These are phyloP conservation scores for Himantopus leucocephalus DNA, from an alignment of 2,113 vertebrate genomes.

Conservation along the genomic window DNA sequence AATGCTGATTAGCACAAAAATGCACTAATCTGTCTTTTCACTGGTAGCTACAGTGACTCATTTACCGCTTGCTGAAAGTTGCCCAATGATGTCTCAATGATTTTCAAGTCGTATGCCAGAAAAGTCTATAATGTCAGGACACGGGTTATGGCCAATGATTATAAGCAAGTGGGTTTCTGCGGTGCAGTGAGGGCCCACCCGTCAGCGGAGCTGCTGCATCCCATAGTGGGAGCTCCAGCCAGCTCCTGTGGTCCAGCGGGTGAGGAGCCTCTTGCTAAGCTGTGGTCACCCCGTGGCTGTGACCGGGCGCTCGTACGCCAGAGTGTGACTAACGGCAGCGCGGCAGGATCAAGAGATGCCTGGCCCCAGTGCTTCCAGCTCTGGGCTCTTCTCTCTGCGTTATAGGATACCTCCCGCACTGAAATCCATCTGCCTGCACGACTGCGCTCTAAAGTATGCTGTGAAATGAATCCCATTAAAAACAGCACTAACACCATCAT, in stretches of 20 bases:
- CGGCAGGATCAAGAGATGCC: not conserved
- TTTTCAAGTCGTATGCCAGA: constrained; percentile 17
- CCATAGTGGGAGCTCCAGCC: not conserved
- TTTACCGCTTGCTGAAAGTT: not conserved
- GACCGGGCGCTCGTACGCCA: fast-evolving
- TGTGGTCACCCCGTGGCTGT: fast-evolving
- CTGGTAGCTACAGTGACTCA: not conserved
- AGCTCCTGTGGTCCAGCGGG: not conserved
- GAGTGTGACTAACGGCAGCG: not conserved
- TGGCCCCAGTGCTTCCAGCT: not conserved
- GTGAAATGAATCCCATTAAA: not conserved
- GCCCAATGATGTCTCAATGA: not conserved
- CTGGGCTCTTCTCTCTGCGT: fast-evolving
- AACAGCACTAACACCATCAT: fast-evolving
- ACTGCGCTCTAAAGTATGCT: not conserved
- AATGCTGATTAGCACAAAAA: not conserved
- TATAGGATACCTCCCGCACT: not conserved
- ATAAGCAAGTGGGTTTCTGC: not conserved
- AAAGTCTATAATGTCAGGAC: not conserved
- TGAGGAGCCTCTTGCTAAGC: not conserved
- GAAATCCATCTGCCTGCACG: not conserved
- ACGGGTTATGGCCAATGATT: not conserved
- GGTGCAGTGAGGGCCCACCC: not conserved
- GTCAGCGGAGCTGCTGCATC: not conserved
- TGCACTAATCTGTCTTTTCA: not conserved